Evolutionary conservation across 2,113 vertebrate species (phyloP).

Genomic region (Brienomyrus longianalis): DNA sequence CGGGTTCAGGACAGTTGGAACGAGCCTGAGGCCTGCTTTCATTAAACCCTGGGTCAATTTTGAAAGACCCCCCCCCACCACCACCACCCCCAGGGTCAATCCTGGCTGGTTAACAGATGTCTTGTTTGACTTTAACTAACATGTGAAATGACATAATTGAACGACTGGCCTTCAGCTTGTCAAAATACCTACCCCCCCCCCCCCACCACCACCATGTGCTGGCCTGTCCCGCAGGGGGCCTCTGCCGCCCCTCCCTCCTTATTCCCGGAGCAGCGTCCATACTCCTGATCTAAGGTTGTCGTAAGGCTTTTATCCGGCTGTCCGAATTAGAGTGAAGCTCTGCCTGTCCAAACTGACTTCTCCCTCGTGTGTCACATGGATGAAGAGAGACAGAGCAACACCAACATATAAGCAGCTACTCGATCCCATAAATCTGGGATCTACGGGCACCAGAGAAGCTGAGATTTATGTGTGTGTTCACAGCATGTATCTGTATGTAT

Average conservation of each 20-base stretch:
- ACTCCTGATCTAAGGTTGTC: background rate
- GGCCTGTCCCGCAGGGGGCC: background rate
- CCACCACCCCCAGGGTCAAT: background rate
- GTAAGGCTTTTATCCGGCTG: background rate
- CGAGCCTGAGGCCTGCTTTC: background rate
- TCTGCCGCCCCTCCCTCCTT: background rate
- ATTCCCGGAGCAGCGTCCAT: background rate
- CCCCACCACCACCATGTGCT: background rate
- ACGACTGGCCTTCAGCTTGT: slow-evolving; percentile 7
- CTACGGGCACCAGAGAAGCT: background rate
- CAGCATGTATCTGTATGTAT: background rate
- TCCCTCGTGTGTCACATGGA: background rate
- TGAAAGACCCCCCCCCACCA: background rate
- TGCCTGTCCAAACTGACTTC: background rate
- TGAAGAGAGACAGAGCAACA: background rate
- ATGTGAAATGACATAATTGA: slow-evolving; percentile 21
- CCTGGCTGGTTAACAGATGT: background rate
- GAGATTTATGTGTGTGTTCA: background rate
- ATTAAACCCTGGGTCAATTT: slow-evolving; percentile 10
- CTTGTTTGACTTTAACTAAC: slow-evolving; percentile 2
- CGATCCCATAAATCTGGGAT: background rate
- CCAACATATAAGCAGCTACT: background rate
- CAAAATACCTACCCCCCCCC: slow-evolving; percentile 4
- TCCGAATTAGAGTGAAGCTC: background rate
- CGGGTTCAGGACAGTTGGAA: slow-evolving; percentile 44